Evolutionary conservation across 2,113 vertebrate genomes (phyloP).

Genomic region (Echinops telfairi): DNA sequence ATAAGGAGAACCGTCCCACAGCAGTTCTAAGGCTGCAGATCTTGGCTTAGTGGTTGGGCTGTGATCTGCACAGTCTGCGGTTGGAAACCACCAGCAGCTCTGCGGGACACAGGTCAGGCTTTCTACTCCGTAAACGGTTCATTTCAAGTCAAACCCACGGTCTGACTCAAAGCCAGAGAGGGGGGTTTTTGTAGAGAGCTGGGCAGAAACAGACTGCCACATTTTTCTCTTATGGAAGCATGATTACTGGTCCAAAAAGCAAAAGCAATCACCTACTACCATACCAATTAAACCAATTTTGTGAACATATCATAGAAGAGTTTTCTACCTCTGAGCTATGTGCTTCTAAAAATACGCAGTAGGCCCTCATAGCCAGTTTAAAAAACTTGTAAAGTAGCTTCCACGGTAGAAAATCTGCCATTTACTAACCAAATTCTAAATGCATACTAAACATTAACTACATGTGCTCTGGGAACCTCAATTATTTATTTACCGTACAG

Average conservation of each 20-base stretch:
- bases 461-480: background rate
- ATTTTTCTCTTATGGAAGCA: too few relatives aligned
- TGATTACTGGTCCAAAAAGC: background rate
- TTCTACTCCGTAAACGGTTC: too few relatives aligned
- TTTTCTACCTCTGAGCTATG: background rate
- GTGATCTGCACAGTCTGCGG: too few relatives aligned
- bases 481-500: background rate
- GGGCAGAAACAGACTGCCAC: too few relatives aligned
- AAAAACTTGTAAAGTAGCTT: background rate
- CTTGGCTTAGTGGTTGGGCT: too few relatives aligned
- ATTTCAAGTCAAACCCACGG: too few relatives aligned
- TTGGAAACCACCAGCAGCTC: too few relatives aligned
- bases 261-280: background rate
- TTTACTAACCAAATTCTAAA: background rate
- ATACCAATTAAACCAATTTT: background rate
- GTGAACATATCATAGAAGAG: background rate
- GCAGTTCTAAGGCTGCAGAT: background rate
- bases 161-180: too few relatives aligned
- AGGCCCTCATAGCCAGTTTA: background rate
- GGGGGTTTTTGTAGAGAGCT: too few relatives aligned
- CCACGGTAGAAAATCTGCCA: background rate
- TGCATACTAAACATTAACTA: background rate
- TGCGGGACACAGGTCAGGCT: too few relatives aligned
- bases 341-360: background rate
- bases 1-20: background rate